Evolutionary conservation across 2,888 invertebrate species (phyloP).

Genomic region (Tenthredo amoena): DNA sequence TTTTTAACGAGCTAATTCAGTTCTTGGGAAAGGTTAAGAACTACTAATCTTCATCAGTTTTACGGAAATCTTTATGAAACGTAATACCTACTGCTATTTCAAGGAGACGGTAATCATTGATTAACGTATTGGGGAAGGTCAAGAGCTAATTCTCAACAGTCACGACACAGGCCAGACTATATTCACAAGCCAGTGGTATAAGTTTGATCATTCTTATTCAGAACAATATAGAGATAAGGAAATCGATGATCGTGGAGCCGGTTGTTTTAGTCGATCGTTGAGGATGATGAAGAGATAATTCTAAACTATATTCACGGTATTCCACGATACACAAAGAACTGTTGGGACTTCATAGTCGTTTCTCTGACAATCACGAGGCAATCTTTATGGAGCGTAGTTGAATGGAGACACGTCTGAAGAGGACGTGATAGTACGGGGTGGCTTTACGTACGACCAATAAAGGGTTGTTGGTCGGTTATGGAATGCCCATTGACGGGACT

Average conservation of each 20-base stretch:
- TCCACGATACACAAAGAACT: neutral
- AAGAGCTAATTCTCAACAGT: neutral
- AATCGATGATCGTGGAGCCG: neutral
- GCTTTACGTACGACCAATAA: conserved; percentile 53
- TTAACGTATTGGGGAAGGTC: conserved; percentile 7
- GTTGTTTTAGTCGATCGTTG: neutral
- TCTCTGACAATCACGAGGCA: conserved; percentile 17
- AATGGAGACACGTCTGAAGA: conserved; percentile 49
- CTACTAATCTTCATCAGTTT: neutral
- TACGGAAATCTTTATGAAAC: neutral
- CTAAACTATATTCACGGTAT: neutral
- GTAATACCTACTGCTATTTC: neutral
- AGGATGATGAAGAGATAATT: conserved; percentile 22
- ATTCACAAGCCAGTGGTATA: neutral
- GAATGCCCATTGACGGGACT: conserved; percentile 70
- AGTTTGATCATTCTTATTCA: neutral
- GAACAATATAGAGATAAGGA: neutral
- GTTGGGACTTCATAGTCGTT: conserved; percentile 8
- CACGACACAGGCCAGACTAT: neutral
- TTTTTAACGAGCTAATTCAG: neutral
- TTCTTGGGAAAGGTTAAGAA: conserved; percentile 24
- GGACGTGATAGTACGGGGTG: conserved; percentile 33
- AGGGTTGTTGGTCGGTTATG: conserved; percentile 53
- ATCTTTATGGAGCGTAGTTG: conserved; percentile 42
- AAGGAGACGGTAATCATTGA: neutral